These are phyloP conservation scores for Gopherus flavomarginatus DNA, from an alignment of 2,113 vertebrate species.

Conservation along the genomic window DNA sequence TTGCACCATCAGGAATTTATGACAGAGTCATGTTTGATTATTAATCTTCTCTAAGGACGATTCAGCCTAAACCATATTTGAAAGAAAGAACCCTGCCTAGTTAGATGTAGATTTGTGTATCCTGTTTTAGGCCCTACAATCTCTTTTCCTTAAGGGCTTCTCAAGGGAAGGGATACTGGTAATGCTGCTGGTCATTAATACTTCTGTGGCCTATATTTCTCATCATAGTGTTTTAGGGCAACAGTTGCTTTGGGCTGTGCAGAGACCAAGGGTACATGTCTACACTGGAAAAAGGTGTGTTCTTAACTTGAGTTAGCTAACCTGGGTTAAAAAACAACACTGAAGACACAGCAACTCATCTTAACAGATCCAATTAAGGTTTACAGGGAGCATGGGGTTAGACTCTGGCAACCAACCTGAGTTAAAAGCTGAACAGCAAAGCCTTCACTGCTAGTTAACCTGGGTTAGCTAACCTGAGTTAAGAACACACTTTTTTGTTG, in stretches of 20 bases:
- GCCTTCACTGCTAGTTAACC: no score
- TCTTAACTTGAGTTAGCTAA: no score
- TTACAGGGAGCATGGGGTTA: no score
- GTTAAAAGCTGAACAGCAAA: no score
- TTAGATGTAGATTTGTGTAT: accelerated
- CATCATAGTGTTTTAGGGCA: accelerated
- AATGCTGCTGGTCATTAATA: accelerated
- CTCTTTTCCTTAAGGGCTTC: background rate
- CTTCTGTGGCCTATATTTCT: background rate
- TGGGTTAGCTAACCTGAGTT: no score
- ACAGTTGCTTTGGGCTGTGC: background rate
- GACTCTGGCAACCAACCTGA: no score
- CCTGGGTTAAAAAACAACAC: no score
- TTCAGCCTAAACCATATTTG: background rate
- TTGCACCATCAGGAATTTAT: accelerated
- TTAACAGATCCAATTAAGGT: no score
- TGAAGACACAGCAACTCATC: no score
- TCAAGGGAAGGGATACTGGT: background rate
- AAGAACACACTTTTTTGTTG: no score
- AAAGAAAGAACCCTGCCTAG: accelerated
- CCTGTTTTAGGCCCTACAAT: background rate
- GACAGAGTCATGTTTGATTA: background rate
- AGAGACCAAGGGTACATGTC: background rate
- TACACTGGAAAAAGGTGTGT: background rate
- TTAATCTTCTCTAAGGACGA: background rate